Percentiles rank a stretch among this genome's conserved stretches.
phyloP scores from a whole-genome alignment of 64 coral and sea anemone genomes.

The Dendrophyllia cribrosa region DNA sequence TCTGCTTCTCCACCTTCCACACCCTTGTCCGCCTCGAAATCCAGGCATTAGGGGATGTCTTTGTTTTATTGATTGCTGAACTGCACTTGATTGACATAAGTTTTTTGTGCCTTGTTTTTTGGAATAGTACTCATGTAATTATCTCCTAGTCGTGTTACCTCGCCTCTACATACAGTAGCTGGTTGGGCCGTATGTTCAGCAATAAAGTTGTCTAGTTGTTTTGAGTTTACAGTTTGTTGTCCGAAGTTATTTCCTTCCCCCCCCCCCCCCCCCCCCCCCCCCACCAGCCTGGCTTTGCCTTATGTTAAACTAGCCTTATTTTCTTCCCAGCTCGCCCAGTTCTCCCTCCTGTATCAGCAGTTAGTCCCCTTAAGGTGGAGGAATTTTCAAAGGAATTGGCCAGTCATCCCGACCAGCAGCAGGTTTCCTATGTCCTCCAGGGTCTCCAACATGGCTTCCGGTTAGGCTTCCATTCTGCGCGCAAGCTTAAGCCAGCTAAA shows the following conservation, averaged over 20 bases:
- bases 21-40: not conserved
- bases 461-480: not conserved
- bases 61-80: not conserved
- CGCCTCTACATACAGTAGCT: too few species aligned
- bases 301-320: too few species aligned
- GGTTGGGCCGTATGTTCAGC: not conserved
- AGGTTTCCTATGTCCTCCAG: not conserved
- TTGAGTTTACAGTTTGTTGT: slow-evolving; percentile 5
- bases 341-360: too few species aligned
- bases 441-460: not conserved
- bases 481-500: not conserved
- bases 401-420: not conserved
- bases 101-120: not conserved
- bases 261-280: too few species aligned
- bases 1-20: not conserved
- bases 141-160: not conserved
- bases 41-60: not conserved
- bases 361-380: too few species aligned
- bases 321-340: too few species aligned
- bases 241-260: not conserved
- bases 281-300: too few species aligned
- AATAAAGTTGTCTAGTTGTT: slow-evolving; percentile 13
- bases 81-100: not conserved
- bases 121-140: too few species aligned
- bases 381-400: not conserved